Evolutionary conservation across 2,797 vertebrate species (phyloP), one percentile per base, ranked within the genome.

Genomic region (Hylomyscus alleni): DNA sequence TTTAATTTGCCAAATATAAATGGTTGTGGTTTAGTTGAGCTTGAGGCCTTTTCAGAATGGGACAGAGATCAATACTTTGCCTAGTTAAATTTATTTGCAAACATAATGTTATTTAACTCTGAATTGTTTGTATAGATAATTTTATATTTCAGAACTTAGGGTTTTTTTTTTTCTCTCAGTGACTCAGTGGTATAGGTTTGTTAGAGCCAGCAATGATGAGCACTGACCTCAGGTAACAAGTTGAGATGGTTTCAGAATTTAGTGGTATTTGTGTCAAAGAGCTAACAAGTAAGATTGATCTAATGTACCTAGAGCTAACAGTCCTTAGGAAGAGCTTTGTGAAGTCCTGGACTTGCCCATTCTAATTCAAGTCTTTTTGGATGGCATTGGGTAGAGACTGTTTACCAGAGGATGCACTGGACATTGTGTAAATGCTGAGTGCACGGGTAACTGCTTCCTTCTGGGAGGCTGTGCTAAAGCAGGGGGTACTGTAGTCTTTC

Each of bases 31-130:
- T 78, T 77, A 56, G 73, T 40, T 93, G 67, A 88, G 40, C 93
- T 95, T 9, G 50, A 80, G 22, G 58, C 69, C 22, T 75, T 91
- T 73, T 44, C 37, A 44, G 44, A 89, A 62, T 69, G 60, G 83
- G n/a, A 85, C 52, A 93, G 37, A 52, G 88, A 73, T 58, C 76
- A 67, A 78, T 58, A 90, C 29, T 80, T 72, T 47, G 40, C 78
- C 62, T 85, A n/a, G 13, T 95, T 91, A 76, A 94, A 67, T 88
- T 76, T 89, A 62, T 83, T 91, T 91, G 40, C 67, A 80, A 87
- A 62, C 80, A 65, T 87, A 73, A 31, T 37, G 0, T 78, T 89
- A 60, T 50, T 54, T 89, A 40, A 52, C 44, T 90, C 54, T 86
- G 85, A 78, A 50, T 93, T 69, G 37, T 34, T 81, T 93, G 17